These are phyloP conservation scores for Clarias platycephalus DNA, from an alignment of 2,797 vertebrate genomes.

Conservation along the genomic window DNA sequence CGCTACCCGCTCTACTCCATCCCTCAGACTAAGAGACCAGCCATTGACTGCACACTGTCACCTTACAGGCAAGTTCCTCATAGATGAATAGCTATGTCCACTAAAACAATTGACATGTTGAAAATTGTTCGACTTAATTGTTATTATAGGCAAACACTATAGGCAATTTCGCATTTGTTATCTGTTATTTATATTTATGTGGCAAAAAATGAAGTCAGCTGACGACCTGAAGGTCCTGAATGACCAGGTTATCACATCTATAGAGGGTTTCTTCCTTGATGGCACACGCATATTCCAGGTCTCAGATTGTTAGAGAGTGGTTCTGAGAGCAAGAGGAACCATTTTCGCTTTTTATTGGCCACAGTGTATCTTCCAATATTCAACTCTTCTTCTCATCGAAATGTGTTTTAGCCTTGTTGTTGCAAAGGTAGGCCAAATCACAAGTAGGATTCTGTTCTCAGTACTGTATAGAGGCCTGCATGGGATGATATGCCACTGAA, in stretches of 20 bases:
- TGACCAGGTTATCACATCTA: too few relatives aligned
- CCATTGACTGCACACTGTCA: slow-evolving; percentile 53
- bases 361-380: background rate
- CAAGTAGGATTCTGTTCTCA: background rate
- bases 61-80: slow-evolving; percentile 33
- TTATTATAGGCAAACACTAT: too few relatives aligned
- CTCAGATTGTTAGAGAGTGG: too few relatives aligned
- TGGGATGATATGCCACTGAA: background rate
- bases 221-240: too few relatives aligned
- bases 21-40: slow-evolving; percentile 89
- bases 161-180: too few relatives aligned
- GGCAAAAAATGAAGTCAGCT: too few relatives aligned
- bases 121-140: background rate
- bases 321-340: too few relatives aligned
- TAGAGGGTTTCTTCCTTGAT: too few relatives aligned
- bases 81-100: too few relatives aligned
- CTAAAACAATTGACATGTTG: background rate
- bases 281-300: too few relatives aligned
- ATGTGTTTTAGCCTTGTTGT: background rate
- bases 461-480: background rate
- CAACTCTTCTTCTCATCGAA: background rate
- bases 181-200: too few relatives aligned
- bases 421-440: background rate
- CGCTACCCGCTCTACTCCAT: slow-evolving; percentile 93
- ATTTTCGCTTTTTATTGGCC: background rate